A percentile compares a stretch with the other conserved stretches of the same genome.
Conservation (phyloP, 1,140 invertebrate species). For the Drosophila malerkotliana region DNA sequence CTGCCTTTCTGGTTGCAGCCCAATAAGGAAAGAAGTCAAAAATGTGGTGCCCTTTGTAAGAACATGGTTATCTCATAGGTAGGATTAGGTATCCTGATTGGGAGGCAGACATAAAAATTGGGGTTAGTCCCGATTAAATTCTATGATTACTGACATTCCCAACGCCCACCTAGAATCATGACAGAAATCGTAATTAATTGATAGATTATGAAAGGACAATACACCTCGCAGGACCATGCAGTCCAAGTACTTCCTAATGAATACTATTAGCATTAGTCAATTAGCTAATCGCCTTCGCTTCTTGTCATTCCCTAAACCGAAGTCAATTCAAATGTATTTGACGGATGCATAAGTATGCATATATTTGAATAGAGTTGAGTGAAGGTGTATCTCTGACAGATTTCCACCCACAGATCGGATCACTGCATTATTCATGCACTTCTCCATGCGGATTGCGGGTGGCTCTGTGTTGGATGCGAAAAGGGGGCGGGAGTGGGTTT, state of each 20-base stretch:
- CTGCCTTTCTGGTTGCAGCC: too few relatives aligned
- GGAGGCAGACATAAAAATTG: not conserved
- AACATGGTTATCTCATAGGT: conserved; percentile 9
- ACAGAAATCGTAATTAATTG: conserved; percentile 29
- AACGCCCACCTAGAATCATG: not conserved
- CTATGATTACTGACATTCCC: not conserved
- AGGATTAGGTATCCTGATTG: not conserved
- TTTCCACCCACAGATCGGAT: conserved; percentile 46
- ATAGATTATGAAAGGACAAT: conserved; percentile 46
- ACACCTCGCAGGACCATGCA: conserved; percentile 4
- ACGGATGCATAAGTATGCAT: conserved; percentile 30
- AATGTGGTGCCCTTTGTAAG: not conserved
- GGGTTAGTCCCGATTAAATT: not conserved
- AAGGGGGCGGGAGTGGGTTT: not conserved
- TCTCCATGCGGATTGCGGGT: conserved; percentile 15
- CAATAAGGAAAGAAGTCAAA: not conserved
- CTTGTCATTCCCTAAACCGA: conserved; percentile 13
- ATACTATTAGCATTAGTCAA: conserved; percentile 43
- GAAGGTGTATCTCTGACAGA: conserved; percentile 36
- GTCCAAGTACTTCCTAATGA: conserved; percentile 10
- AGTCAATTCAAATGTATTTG: conserved; percentile 31
- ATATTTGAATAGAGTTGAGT: not conserved
- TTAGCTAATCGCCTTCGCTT: conserved; percentile 38
- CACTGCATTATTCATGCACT: conserved; percentile 47
- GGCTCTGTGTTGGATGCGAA: not conserved